Evolutionary conservation across 2,113 vertebrate genomes (phyloP).

Genomic region (Thalassarche chlororhynchos): DNA sequence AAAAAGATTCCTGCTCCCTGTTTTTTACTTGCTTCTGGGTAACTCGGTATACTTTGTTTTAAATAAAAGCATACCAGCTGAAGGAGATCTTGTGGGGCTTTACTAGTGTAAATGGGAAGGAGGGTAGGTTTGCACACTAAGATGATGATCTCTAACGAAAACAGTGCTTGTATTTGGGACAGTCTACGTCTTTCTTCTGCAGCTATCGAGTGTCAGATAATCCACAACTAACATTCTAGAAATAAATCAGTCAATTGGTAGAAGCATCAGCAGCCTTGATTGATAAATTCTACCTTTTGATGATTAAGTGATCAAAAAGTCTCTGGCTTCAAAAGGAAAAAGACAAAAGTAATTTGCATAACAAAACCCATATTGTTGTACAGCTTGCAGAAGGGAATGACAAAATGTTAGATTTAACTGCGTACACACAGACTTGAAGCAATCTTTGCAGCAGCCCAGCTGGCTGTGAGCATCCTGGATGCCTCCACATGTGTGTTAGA

Average conservation of each 20-base stretch:
- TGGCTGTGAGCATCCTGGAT: neutral
- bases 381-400: neutral
- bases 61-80: neutral
- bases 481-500: neutral
- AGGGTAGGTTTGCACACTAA: neutral
- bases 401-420: neutral
- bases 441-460: neutral
- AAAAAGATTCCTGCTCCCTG: neutral
- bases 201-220: neutral
- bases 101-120: neutral
- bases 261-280: neutral
- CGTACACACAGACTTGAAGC: fast-evolving
- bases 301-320: neutral
- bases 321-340: neutral
- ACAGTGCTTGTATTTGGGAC: neutral
- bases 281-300: neutral
- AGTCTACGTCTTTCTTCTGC: neutral
- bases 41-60: neutral
- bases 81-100: neutral
- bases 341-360: neutral
- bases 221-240: neutral
- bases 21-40: neutral
- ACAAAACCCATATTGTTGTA: neutral
- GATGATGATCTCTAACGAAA: neutral
- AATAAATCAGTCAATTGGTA: neutral